Base-by-base conservation (phyloP, 1,140 invertebrate species). In the Drosophila parabipectinata region DNA sequence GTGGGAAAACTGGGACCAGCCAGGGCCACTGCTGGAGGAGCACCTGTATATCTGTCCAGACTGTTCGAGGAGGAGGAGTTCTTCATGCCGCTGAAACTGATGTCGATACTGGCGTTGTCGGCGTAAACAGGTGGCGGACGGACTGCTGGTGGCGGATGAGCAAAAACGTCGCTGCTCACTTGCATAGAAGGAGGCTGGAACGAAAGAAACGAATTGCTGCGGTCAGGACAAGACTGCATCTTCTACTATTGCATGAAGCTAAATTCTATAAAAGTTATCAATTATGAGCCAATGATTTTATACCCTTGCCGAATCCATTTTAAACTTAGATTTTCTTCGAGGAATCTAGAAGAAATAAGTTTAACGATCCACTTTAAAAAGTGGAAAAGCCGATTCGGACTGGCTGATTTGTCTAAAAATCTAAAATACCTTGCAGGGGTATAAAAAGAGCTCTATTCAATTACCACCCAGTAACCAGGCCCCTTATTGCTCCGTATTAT, bases 391-490 rank as follows among this genome's bases (percentile, higher is more conserved):
- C 9, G 34, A 37, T n/a, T 21, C 21, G 21, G 21, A 21, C 3
- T 21, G 2, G 21, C 21, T 21, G 21, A 21, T 21, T 21, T 21
- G 21, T 21, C 21, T 21, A 21, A 21, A 21, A 21, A 21, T 21
- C 21, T 21, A 3, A 21, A 21, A 21, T 21, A 3, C 21, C 21
- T 12, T 7, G 15, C 37, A 4, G 21, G 45, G 34, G 14, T 14
- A 41, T 14, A 14, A 41, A 41, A 37, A 53, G 21, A 9, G 52
- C 9, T 37, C 14, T 54, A 24, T 30, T 48, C 58, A 58, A 79
- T 81, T 83, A 91, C 89, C 89, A 91, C 77, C 89, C 89, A 91
- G 61, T 91, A 91, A 51, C 89, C 89, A 9, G 89, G 89, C 9
- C 6, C 50, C 47, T 91, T 91, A 69, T 90, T 71, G 68, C 89